These are phyloP conservation scores for Elephantulus edwardii DNA, from an alignment of 2,113 vertebrate genomes.

Conservation along the genomic window DNA sequence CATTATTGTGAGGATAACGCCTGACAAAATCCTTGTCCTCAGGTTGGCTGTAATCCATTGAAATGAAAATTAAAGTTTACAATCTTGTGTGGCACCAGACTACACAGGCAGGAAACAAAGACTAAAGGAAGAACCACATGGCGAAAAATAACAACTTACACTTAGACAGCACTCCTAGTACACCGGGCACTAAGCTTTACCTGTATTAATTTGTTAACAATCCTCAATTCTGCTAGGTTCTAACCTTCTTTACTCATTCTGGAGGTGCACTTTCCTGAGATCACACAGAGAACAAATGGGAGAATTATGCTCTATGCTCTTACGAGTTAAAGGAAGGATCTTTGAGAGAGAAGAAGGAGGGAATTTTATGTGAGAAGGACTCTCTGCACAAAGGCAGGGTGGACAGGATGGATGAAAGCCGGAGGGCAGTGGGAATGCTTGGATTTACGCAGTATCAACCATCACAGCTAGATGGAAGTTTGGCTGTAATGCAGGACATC, in stretches of 20 bases:
- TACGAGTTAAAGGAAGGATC: background rate
- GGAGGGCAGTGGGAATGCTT: background rate
- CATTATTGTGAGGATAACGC: conserved; percentile 6
- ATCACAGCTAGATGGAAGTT: background rate
- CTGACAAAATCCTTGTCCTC: background rate
- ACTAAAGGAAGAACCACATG: background rate
- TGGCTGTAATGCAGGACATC: background rate
- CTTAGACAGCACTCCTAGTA: background rate
- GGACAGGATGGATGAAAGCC: background rate
- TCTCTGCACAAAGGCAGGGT: background rate
- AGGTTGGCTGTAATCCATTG: background rate
- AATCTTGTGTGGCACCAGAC: background rate
- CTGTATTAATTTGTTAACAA: background rate
- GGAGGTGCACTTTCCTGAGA: background rate
- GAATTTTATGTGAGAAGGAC: background rate
- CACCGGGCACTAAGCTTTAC: background rate
- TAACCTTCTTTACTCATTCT: background rate
- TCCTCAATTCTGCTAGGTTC: background rate
- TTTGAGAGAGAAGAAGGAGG: background rate
- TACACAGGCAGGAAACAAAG: background rate
- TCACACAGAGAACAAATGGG: background rate
- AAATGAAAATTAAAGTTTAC: background rate
- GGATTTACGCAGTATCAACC: background rate
- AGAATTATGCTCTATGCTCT: background rate
- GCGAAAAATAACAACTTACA: background rate